These are phyloP conservation scores for Catajapyx aquilonaris DNA, from an alignment of 1,140 invertebrate genomes.

Conservation along the genomic window DNA sequence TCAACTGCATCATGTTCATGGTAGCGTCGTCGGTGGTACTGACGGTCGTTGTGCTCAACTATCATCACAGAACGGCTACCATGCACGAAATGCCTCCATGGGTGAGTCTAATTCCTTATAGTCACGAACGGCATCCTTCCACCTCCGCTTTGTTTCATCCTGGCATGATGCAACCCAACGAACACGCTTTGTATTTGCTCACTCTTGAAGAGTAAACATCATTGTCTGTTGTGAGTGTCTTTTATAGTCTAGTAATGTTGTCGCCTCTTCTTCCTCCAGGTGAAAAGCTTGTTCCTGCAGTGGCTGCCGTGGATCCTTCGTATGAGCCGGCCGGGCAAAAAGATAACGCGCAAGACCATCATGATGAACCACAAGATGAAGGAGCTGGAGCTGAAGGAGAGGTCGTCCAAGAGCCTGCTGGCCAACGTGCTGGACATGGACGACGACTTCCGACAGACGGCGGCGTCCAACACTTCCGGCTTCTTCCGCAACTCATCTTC, in stretches of 20 bases:
- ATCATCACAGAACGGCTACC: slow-evolving; percentile 90
- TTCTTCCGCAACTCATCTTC: slow-evolving; percentile 7
- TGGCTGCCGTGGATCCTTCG: slow-evolving; percentile 90
- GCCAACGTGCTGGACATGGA: slow-evolving; percentile 89
- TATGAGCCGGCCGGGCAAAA: slow-evolving; percentile 84
- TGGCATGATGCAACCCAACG: too few relatives aligned
- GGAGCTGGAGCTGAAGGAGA: slow-evolving; percentile 74
- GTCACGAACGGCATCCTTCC: slow-evolving; percentile 80
- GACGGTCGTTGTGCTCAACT: slow-evolving; percentile 94
- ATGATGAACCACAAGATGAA: slow-evolving; percentile 69
- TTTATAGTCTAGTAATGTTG: too few relatives aligned
- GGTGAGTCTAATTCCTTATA: slow-evolving; percentile 52
- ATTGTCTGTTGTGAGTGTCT: too few relatives aligned
- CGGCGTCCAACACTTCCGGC: slow-evolving; percentile 25
- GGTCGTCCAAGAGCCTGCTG: slow-evolving; percentile 76
- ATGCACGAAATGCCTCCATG: slow-evolving; percentile 91
- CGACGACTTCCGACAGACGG: slow-evolving; percentile 62
- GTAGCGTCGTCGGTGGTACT: slow-evolving; percentile 94
- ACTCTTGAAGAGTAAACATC: too few relatives aligned
- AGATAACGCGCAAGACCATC: slow-evolving; percentile 77
- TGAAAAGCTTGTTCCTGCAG: slow-evolving; percentile 78
- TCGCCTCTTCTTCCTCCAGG: slow-evolving; percentile 37
- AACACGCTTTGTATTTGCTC: too few relatives aligned
- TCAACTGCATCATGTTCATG: slow-evolving; percentile 99
- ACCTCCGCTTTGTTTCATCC: slow-evolving; percentile 87